Base-by-base conservation (phyloP, 1,140 invertebrate genomes). In the Caenorhabditis briggsae region DNA sequence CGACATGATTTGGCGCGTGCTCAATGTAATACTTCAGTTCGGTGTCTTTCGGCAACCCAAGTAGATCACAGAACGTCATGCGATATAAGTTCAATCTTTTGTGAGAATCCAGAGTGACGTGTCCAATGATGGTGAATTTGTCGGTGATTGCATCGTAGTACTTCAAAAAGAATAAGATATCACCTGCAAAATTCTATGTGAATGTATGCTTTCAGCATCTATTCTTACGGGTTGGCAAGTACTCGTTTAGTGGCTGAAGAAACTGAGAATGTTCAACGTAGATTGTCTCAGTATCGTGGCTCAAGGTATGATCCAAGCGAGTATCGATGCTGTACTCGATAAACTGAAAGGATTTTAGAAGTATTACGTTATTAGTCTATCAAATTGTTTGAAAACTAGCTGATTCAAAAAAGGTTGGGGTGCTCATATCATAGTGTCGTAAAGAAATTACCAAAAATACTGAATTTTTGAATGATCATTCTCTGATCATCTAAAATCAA, bases 21-120 rank as follows among this genome's bases (percentile, higher is more conserved):
- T 82, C 89, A 56, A 89, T n/a, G 53, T 90, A 90, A 53, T 85
- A 41, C 50, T 90, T 90, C 0, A 90, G 56, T 9, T 87, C 84
- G 5, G 86, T 88, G 50, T 90, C 86, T 2, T 33, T 23, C 5
- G 89, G 86, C 25, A 90, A 86, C 16, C 88, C 85, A n/a, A 90
- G 41, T 14, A 82, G 25, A 23, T 87, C 64, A 58, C 83, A 89
- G 59, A 90, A 88, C 2, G 50, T 33, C 16, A 64, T 23, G 18
- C 78, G 58, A 25, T 89, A 86, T 11, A 64, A 50, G 9, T 2
- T 2, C 11, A 78, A 33, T 56, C 43, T 53, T 48, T 20, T 74
- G 11, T 78, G 70, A 33, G 23, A 64, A 43, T 88, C 41, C 5
- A 88, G 25, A 14, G 86, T 55, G n/a, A 74, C 33, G 74, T 88